Conservation (phyloP, 2,113 vertebrate species). For the Aphelocoma coerulescens region DNA sequence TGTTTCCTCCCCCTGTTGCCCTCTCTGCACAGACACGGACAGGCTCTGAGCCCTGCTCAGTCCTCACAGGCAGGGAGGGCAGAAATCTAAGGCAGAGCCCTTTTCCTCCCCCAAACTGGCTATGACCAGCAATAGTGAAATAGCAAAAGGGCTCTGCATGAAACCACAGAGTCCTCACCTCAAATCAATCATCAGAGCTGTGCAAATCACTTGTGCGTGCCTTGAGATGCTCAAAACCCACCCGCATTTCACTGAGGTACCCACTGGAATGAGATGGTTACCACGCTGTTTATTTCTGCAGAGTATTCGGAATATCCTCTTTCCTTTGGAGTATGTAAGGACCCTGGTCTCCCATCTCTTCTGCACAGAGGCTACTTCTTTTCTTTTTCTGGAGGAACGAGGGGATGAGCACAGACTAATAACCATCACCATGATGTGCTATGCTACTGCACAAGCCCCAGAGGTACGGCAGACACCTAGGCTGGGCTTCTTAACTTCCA, state of each 20-base stretch:
- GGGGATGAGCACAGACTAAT: background rate
- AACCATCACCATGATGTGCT: background rate
- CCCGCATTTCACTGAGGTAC: background rate
- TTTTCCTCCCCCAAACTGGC: background rate
- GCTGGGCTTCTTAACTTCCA: background rate
- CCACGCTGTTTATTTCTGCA: conserved; percentile 55
- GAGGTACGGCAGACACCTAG: background rate
- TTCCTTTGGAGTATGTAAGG: conserved; percentile 33
- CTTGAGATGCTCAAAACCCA: background rate
- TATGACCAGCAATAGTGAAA: background rate
- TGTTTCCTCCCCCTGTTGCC: background rate
- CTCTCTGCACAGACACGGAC: background rate
- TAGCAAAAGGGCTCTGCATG: background rate
- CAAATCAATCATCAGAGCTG: background rate
- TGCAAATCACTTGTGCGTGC: background rate
- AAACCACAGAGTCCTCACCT: background rate
- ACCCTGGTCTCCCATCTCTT: background rate
- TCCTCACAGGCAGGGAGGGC: background rate
- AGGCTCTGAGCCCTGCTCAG: background rate
- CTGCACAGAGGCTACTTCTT: background rate
- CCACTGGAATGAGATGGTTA: conserved; percentile 40
- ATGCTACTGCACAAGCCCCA: conserved; percentile 18
- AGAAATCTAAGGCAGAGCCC: background rate
- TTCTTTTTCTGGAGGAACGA: background rate
- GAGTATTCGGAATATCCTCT: conserved; percentile 15